Conservation (phyloP, 2,888 invertebrate genomes). For the Drosophila differens region DNA sequence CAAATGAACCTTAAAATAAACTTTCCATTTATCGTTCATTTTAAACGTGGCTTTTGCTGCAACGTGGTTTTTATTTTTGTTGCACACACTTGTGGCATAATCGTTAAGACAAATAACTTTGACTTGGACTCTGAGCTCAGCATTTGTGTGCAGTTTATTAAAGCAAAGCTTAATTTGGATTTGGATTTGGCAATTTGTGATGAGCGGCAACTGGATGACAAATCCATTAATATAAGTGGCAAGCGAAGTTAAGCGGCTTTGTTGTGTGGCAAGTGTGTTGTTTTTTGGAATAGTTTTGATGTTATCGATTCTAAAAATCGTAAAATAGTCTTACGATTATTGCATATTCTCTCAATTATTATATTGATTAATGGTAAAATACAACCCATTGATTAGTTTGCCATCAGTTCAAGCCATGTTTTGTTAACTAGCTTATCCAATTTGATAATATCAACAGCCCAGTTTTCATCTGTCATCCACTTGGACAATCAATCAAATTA, state of each 20-base stretch:
- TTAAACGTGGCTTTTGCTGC: not conserved
- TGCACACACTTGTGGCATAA: conserved; percentile 12
- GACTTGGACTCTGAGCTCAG: not conserved
- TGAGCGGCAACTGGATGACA: not conserved
- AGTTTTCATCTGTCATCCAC: conserved; percentile 16
- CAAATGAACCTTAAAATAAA: conserved; percentile 68
- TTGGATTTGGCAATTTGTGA: not conserved
- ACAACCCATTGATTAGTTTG: too few relatives aligned
- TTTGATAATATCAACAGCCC: not conserved
- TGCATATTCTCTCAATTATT: too few relatives aligned
- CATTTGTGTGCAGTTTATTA: not conserved
- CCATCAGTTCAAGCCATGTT: not conserved
- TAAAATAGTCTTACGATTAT: too few relatives aligned
- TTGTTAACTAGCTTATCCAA: not conserved
- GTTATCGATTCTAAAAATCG: not conserved
- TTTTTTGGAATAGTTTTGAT: not conserved
- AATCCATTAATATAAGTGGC: not conserved
- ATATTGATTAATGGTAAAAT: too few relatives aligned
- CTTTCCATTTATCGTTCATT: conserved; percentile 50
- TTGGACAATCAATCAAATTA: conserved; percentile 30
- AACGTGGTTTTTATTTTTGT: not conserved
- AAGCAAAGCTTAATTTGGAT: not conserved
- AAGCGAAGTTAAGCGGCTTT: not conserved
- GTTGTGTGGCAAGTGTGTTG: not conserved
- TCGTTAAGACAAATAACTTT: not conserved